These are phyloP conservation scores for Slavum lentiscoides DNA, from an alignment of 2,888 invertebrate species.

Conservation along the genomic window DNA sequence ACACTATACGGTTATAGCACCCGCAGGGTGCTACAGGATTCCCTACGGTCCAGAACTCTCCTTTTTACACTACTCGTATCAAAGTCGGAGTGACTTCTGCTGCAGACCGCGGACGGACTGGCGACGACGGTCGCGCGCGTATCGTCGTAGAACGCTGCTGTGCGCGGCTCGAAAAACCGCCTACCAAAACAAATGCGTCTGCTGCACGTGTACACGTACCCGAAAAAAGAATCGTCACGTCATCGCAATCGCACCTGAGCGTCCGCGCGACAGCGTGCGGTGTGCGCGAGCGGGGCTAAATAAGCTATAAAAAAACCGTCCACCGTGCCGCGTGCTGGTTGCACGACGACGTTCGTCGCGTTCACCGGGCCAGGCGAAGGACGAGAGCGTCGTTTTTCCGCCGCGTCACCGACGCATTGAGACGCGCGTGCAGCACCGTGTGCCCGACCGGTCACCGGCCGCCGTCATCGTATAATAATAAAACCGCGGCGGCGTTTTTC, in stretches of 20 bases:
- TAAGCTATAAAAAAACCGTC: constrained; percentile 13
- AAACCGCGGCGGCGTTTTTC: constrained; percentile 41
- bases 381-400: constrained; percentile 27
- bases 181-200: not conserved
- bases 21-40: too few relatives aligned
- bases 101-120: too few relatives aligned
- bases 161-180: not conserved
- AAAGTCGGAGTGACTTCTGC: too few relatives aligned
- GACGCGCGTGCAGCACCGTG: constrained; percentile 38
- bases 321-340: too few relatives aligned
- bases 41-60: too few relatives aligned
- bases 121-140: too few relatives aligned
- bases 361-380: not conserved
- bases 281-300: not conserved
- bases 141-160: too few relatives aligned
- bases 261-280: not conserved
- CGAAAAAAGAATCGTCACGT: constrained; percentile 19
- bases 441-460: constrained; percentile 22
- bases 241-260: constrained; percentile 19
- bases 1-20: too few relatives aligned
- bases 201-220: too few relatives aligned
- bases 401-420: constrained; percentile 39
- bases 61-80: too few relatives aligned
- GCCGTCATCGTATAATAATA: constrained; percentile 19
- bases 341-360: too few relatives aligned